phyloP scores from a whole-genome alignment of 1,140 invertebrate species.

The Ips nitidus region DNA sequence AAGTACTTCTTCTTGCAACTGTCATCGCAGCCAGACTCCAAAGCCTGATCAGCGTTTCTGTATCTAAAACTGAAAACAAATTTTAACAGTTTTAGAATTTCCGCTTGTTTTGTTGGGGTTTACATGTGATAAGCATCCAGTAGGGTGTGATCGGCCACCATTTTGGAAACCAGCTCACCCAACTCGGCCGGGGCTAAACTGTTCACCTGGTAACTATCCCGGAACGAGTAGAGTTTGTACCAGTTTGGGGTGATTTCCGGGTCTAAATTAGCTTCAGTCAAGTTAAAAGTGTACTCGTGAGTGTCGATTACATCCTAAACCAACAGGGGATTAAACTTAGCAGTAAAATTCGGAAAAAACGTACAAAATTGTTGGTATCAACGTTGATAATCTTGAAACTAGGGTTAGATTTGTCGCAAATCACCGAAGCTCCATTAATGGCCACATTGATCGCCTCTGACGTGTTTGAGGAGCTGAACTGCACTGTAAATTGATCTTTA shows the following conservation, averaged over 20 bases:
- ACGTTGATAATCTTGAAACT: conserved; percentile 78
- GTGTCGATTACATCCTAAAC: conserved; percentile 66
- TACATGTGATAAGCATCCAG: conserved; percentile 45
- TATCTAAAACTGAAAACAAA: conserved; percentile 45
- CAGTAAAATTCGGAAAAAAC: conserved; percentile 40
- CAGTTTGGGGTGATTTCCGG: conserved; percentile 55
- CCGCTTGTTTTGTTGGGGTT: not conserved
- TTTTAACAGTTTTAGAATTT: not conserved
- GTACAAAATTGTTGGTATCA: conserved; percentile 63
- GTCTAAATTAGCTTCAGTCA: conserved; percentile 72
- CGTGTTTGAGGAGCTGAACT: conserved; percentile 55
- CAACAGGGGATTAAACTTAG: not conserved
- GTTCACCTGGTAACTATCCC: conserved; percentile 60
- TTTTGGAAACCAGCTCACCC: conserved; percentile 54
- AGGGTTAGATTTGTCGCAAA: conserved; percentile 70
- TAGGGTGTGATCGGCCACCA: conserved; percentile 51
- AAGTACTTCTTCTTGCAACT: conserved; percentile 60
- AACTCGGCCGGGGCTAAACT: conserved; percentile 56
- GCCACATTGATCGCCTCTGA: conserved; percentile 60
- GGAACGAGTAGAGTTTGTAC: conserved; percentile 70
- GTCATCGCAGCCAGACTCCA: conserved; percentile 57
- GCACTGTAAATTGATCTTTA: conserved; percentile 71
- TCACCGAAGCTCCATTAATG: conserved; percentile 75
- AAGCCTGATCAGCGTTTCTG: conserved; percentile 52
- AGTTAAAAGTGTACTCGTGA: conserved; percentile 74